Base-by-base conservation (phyloP, 2,888 invertebrate genomes). In the Rosalia funebris region DNA sequence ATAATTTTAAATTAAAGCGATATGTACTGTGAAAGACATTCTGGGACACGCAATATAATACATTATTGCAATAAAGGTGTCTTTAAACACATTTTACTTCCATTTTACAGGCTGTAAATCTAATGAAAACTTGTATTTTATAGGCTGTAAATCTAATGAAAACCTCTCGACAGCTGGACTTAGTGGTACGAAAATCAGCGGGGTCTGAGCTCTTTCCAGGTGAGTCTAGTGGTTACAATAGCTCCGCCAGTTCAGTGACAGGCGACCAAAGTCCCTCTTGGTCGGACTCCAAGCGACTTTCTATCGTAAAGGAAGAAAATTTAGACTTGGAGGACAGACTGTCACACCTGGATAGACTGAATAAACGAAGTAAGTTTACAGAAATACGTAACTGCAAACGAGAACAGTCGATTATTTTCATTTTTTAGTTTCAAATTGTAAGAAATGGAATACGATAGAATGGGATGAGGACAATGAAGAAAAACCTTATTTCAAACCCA, bases 111-210 rank as follows among this genome's bases (percentile, higher is more conserved):
- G n/a, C n/a, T n/a, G n/a, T n/a, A n/a, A n/a, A n/a, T n/a, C n/a
- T n/a, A n/a, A n/a, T n/a, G n/a, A n/a, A n/a, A 75, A 47, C 11
- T 20, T 14, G n/a, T 2, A 16, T n/a, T 34, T 79, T 81, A 41
- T 79, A 91, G 90, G 93, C 93, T 53, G 91, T 93, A 68, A 87
- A 89, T 61, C 87, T 91, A 20, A 89, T 95, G 87, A 93, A 93
- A 80, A 88, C 88, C 42, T 87, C 88, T 57, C 88, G 89, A 42
- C 89, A 91, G 31, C 84, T 95, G 57, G 91, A 92, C 73, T 84
- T 95, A 74, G 81, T 90, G 14, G 86, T 95, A 19, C 86, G 91
- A 44, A 92, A 92, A 75, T 90, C 90, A 2, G 91, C 90, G 0
- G 93, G 93, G 41, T 85, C 89, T 5, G 92, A 92, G 77, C 82